Conservation (phyloP, 2,888 invertebrate species). For the Polydrusus tereticollis region DNA sequence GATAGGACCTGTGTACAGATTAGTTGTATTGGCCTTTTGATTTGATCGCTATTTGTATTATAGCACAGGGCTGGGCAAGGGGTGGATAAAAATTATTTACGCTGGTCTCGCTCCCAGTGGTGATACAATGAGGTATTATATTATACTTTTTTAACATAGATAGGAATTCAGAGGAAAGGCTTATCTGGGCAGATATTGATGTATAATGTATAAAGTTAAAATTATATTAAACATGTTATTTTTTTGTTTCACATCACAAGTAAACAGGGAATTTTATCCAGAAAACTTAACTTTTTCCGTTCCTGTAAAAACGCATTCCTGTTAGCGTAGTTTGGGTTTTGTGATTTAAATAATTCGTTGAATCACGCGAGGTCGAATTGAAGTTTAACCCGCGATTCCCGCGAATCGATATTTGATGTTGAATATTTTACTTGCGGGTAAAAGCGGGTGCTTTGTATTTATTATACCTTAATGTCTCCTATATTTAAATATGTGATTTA, state of each 20-base stretch:
- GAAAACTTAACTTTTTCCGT: not conserved
- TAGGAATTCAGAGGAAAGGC: not conserved
- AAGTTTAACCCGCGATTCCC: not conserved
- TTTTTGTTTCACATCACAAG: not conserved
- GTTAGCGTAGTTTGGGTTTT: not conserved
- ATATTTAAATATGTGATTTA: not conserved
- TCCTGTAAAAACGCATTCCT: constrained; percentile 1
- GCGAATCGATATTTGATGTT: constrained; percentile 7
- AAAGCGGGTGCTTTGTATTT: not conserved
- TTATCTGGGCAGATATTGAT: no score
- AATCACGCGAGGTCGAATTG: constrained; percentile 13
- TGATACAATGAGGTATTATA: no score
- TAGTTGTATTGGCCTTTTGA: not conserved
- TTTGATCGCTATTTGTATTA: not conserved
- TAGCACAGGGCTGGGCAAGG: constrained; percentile 1
- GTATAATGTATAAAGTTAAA: not conserved
- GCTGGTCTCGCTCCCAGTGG: not conserved
- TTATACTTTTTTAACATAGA: no score
- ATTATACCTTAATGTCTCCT: no score
- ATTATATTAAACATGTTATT: not conserved
- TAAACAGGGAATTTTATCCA: not conserved
- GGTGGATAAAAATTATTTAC: not conserved
- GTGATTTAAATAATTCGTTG: constrained; percentile 8
- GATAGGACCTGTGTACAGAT: not conserved
- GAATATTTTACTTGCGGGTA: constrained; percentile 8